phyloP scores from a whole-genome alignment of 2,113 vertebrate species.

The Gopherus flavomarginatus region DNA sequence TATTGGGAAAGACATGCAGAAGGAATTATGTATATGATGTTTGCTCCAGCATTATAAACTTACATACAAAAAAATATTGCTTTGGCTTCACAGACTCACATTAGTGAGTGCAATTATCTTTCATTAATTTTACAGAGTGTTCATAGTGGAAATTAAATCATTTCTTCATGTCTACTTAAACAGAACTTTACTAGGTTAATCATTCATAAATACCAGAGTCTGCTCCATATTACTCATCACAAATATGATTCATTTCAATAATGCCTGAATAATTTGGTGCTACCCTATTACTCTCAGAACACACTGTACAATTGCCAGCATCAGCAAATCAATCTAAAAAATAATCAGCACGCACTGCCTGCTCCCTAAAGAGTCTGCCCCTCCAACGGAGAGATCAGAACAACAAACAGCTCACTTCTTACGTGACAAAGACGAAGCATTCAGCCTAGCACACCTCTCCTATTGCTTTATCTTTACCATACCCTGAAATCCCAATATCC shows the following conservation, averaged over 20 bases:
- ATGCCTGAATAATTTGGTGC: slow-evolving; percentile 49
- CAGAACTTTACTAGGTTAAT: slow-evolving; percentile 62
- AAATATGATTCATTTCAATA: slow-evolving; percentile 66
- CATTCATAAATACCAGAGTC: slow-evolving; percentile 71
- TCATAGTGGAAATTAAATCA: slow-evolving; percentile 71
- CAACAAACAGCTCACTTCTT: background rate
- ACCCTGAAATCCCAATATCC: rapidly evolving
- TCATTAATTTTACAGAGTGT: slow-evolving; percentile 69
- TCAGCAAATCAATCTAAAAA: slow-evolving; percentile 62
- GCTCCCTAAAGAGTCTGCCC: background rate
- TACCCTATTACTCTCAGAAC: slow-evolving; percentile 57
- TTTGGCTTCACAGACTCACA: slow-evolving; percentile 50
- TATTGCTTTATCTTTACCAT: background rate
- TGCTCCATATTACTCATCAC: slow-evolving; percentile 61
- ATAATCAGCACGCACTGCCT: background rate
- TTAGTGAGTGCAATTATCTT: slow-evolving; percentile 67
- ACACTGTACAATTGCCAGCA: slow-evolving; percentile 42
- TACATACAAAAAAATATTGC: slow-evolving; percentile 23
- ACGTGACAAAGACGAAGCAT: background rate
- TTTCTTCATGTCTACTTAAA: slow-evolving; percentile 63
- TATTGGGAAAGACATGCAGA: background rate
- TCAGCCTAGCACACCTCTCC: rapidly evolving
- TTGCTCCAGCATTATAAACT: slow-evolving; percentile 48
- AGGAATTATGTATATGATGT: slow-evolving; percentile 1
- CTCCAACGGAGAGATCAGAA: background rate